Evolutionary conservation across 2,797 vertebrate species (phyloP), one percentile per base, ranked within the genome.

Genomic region (Poeciliopsis infans): DNA sequence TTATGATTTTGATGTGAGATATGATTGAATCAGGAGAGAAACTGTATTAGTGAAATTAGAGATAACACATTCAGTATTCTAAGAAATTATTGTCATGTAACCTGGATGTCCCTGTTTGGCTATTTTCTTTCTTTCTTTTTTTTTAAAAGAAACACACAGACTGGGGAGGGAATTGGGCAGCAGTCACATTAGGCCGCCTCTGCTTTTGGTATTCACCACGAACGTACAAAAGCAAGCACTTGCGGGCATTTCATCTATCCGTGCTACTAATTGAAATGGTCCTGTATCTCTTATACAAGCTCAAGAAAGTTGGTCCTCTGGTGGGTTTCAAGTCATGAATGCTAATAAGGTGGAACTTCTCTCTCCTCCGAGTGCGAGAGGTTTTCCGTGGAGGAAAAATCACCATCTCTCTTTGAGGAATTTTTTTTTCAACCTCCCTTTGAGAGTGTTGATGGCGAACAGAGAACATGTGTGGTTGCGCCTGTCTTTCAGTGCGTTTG

Each of bases 261-360:
- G 57, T 83, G 61, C 68, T 43, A 20, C 72, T 85, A 76, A 81
- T 79, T 7, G 6, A 68, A 72, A 80, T 79, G 55, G 77, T 80
- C 69, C 79, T 77, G 78, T 71, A 72, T 75, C 64, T 86, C 51
- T 76, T 82, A 80, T 76, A 72, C 41, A 68, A 86, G 61, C 83
- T 73, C 16, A 75, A 83, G 71, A 3, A 23, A 84, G 83, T 76
- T 77, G 81, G 69, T 84, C 51, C 78, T 77, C 45, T 59, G 55
- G 31, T 36, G 28, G 49, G 49, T 75, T 73, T 57, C 51, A 41
- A 61, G 78, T 76, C 79, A 77, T 83, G 87, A 87, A 91, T 89
- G 82, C 73, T 88, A 89, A 91, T 82, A 41, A 86, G 72, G 83
- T 81, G 83, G 74, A 89, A 90, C 86, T 25, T 81, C 74, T 79